phyloP scores from a whole-genome alignment of 1,140 invertebrate species.

The Eueides isabella region DNA sequence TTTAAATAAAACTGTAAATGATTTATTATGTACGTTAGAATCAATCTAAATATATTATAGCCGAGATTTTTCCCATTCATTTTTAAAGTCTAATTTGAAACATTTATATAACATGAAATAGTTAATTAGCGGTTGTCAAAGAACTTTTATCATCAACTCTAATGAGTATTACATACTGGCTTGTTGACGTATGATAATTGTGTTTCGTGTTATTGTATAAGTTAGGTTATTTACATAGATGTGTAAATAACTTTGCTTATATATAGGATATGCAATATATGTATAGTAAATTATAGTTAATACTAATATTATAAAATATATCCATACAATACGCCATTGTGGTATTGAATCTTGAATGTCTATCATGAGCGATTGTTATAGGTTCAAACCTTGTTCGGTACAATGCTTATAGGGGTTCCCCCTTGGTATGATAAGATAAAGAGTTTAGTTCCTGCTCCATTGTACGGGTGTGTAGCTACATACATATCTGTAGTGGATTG shows the following conservation, averaged over 20 bases:
- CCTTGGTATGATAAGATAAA: background rate
- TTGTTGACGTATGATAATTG: conserved; percentile 4
- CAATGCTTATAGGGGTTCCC: background rate
- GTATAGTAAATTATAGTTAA: no score
- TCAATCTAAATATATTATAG: no score
- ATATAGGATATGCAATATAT: no score
- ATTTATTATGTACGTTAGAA: no score
- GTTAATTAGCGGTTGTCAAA: background rate
- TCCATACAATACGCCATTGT: background rate
- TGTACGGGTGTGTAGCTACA: background rate
- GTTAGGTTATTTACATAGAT: background rate
- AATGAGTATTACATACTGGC: background rate
- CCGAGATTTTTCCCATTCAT: no score
- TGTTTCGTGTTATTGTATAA: background rate
- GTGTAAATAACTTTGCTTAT: no score
- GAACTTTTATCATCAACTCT: background rate
- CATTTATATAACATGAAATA: background rate
- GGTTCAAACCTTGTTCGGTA: background rate
- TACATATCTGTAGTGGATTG: no score
- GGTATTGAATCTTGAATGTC: background rate
- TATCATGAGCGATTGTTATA: background rate
- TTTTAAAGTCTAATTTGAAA: background rate
- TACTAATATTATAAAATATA: background rate
- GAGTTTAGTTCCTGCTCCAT: background rate
- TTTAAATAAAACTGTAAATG: no score